Conservation (phyloP, 2,113 vertebrate genomes). For the Hoplias malabaricus region DNA sequence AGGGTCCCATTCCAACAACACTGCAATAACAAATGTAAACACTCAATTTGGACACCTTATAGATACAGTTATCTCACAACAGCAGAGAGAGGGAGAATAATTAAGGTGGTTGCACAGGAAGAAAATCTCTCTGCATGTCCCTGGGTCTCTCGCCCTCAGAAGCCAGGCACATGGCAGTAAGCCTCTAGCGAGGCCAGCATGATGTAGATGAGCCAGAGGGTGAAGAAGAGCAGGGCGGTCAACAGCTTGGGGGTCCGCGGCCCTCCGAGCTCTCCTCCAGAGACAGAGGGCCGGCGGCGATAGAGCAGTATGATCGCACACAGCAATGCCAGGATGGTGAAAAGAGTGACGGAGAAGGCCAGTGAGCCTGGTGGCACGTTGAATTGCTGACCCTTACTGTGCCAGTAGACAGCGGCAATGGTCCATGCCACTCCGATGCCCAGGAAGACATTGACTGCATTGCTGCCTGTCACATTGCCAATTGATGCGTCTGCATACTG, state of each 20-base stretch:
- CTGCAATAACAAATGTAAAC: slow-evolving; percentile 49
- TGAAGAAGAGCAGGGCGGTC: slow-evolving; percentile 74
- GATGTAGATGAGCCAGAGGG: slow-evolving; percentile 80
- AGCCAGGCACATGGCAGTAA: slow-evolving; percentile 78
- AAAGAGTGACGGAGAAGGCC: slow-evolving; percentile 83
- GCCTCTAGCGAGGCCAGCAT: slow-evolving; percentile 77
- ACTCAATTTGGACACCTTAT: slow-evolving; percentile 43
- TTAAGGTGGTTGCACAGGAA: slow-evolving; percentile 33
- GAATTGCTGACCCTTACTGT: slow-evolving; percentile 70
- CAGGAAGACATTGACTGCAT: slow-evolving; percentile 83
- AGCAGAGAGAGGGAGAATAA: slow-evolving; percentile 32
- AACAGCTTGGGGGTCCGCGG: slow-evolving; percentile 78
- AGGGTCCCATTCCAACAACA: slow-evolving; percentile 34
- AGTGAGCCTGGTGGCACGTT: slow-evolving; percentile 77
- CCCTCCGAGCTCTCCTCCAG: slow-evolving; percentile 80
- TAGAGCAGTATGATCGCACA: slow-evolving; percentile 73
- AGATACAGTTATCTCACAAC: slow-evolving; percentile 32
- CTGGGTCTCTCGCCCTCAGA: slow-evolving; percentile 61
- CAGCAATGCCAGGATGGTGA: slow-evolving; percentile 76
- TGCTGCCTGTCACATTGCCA: slow-evolving; percentile 84
- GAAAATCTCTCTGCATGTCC: slow-evolving; percentile 4
- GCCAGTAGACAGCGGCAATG: slow-evolving; percentile 80
- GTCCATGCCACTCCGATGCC: slow-evolving; percentile 84
- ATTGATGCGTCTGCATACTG: slow-evolving; percentile 83
- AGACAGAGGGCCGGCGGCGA: slow-evolving; percentile 69